Percentiles rank a stretch among this genome's conserved stretches.
Conservation (phyloP, 2,888 invertebrate species). For the Dascillus cervinus region DNA sequence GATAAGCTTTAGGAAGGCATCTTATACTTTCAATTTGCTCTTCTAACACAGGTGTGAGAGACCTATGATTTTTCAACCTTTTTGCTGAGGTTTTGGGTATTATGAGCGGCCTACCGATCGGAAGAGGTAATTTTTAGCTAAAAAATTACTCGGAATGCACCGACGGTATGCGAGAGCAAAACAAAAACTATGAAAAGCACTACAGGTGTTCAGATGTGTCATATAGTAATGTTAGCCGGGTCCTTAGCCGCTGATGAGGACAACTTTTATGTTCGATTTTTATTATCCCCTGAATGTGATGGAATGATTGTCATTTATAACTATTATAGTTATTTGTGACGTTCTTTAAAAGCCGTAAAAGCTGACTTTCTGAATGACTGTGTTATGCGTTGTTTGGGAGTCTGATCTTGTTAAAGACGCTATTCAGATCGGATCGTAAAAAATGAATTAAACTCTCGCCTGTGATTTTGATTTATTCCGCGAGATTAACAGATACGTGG, state of each 20-base stretch:
- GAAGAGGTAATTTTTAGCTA: too few species aligned
- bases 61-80: too few species aligned
- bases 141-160: constrained; percentile 12
- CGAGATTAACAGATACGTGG: too few species aligned
- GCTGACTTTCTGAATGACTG: constrained; percentile 7
- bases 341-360: constrained; percentile 10
- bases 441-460: too few species aligned
- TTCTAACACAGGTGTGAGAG: constrained; percentile 1
- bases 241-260: constrained; percentile 11
- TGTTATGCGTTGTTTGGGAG: constrained; percentile 3
- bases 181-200: constrained; percentile 4
- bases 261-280: constrained; percentile 18
- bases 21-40: constrained; percentile 21
- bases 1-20: constrained; percentile 15
- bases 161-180: constrained; percentile 10
- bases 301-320: constrained; percentile 22
- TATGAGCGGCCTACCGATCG: too few species aligned
- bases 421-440: constrained; percentile 15
- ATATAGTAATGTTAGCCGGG: constrained; percentile 10
- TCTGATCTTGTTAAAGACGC: constrained; percentile 13
- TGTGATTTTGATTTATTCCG: too few species aligned
- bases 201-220: constrained; percentile 14
- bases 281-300: constrained; percentile 19
- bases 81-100: too few species aligned
- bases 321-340: constrained; percentile 13